Evolutionary conservation across 2,888 invertebrate genomes (phyloP), one percentile per base, ranked within the genome.

Genomic region (Acronicta aceris): DNA sequence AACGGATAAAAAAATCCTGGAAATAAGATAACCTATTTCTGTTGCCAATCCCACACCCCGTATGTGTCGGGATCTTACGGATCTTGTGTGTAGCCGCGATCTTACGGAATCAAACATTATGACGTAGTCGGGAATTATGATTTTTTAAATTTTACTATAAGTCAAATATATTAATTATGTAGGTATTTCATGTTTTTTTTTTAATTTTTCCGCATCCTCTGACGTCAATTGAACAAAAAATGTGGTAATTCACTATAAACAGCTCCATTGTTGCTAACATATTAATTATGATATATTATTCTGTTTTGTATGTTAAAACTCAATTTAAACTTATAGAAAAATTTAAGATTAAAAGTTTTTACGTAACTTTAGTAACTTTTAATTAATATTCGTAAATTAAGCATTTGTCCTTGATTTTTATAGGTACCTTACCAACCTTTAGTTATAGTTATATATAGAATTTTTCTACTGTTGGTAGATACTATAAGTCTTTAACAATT

Each of bases 221-320:
- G 70, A 73, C 74, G 69, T 75, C 67, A 64, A 58, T 43, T 30
- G n/a, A 33, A 66, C 36, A 68, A 66, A 73, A 66, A 76, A 64
- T 71, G 71, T 60, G 59, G 17, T 49, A 67, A 71, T 71, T 58
- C 45, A 8, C 50, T 25, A 17, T 43, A 38, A 65, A 58, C 12
- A 50, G 13, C 53, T 71, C 47, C 43, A 66, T 67, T 67, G 64
- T 71, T 61, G 25, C 8, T 15, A 49, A 17, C 36, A 9, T n/a
- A 60, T 51, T n/a, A n/a, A n/a, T 61, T 33, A 50, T 40, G 8
- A 30, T 46, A 30, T 30, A 5, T 36, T 51, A 38, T n/a, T 30
- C 7, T 33, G 33, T 33, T 33, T 4, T 33, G 21, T 7, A 7
- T 6, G n/a, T 38, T 38, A 38, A 6, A n/a, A 38, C 6, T n/a